Base-by-base conservation (phyloP, 2,797 vertebrate species). In the Podarcis lilfordi region DNA sequence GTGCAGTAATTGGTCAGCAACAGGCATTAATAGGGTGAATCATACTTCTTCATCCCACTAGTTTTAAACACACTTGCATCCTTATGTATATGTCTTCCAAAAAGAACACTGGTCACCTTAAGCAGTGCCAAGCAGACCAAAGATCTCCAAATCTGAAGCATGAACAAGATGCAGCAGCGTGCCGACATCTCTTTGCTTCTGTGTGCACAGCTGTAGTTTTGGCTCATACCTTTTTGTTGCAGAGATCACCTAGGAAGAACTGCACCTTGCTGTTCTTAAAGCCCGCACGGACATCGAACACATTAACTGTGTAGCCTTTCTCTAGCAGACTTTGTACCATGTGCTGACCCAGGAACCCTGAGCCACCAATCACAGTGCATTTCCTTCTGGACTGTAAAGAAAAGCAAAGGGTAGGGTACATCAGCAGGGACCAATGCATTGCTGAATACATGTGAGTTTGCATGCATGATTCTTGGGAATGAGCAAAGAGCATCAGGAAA, bases 231-330 rank as follows among this genome's bases (percentile, higher is more conserved):
- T 98, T 96, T 91, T 96, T 97, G 94, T 97, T 95, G 78, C 99
- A 99, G 50, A 99, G 98, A 94, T 99, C 98, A 23, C 99, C 99
- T 93, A 96, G 95, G 92, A 98, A 97, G 95, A 99, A 99, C 83
- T 93, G 96, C 89, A 98, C 98, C 0, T 89, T 95, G 0, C 98
- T 96, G 1, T 97, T 96, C 75, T 98, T 96, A 82, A 98, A 98
- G 21, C 97, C 96, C 96, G 98, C 97, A 1, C 93, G 97, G 86
- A 99, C 97, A 93, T 99, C 99, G 25, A 99, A 99, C 45, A 99
- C 98, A 0, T 97, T 98, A 19, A 99, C 98, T 0, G 84, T 8
- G 61, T 99, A 99, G 50, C 98, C 98, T 88, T 94, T 97, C 2
- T 97, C 97, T 95, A 99, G 78, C 82, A 99, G 95, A 92, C 96